Percentiles rank a stretch among this genome's conserved stretches.
Evolutionary conservation across 2,797 vertebrate species (phyloP).

Genomic region (Oreortyx pictus): DNA sequence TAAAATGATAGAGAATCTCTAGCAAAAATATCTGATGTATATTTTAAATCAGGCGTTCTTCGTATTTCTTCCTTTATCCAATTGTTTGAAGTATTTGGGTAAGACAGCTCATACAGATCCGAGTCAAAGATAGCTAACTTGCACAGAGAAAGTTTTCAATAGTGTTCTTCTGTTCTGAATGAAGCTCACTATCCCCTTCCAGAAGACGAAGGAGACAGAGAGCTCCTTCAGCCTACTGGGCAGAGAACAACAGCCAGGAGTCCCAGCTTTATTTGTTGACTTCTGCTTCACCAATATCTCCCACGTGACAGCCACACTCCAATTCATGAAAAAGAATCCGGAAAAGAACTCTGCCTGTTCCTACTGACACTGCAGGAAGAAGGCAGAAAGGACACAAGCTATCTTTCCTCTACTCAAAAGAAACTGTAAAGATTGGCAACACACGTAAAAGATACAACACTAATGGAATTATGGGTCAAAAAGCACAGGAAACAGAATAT

Average conservation of each 20-base stretch:
- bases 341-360: not conserved
- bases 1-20: not conserved
- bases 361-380: not conserved
- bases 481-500: not conserved
- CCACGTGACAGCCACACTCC: not conserved
- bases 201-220: not conserved
- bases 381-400: not conserved
- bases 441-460: not conserved
- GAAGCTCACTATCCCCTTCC: not conserved
- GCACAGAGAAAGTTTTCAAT: not conserved
- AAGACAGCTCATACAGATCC: not conserved
- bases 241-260: not conserved
- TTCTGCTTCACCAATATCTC: not conserved
- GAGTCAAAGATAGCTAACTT: not conserved
- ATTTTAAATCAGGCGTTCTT: not conserved
- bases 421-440: not conserved
- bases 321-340: not conserved
- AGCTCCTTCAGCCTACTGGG: not conserved
- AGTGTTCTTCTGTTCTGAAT: not conserved
- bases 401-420: not conserved
- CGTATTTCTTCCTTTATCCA: not conserved
- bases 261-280: not conserved
- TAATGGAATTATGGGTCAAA: not conserved
- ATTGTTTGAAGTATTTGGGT: not conserved
- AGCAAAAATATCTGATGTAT: not conserved